Evolutionary conservation across 1,140 invertebrate genomes (phyloP).

Genomic region (Drosophila nikananu): DNA sequence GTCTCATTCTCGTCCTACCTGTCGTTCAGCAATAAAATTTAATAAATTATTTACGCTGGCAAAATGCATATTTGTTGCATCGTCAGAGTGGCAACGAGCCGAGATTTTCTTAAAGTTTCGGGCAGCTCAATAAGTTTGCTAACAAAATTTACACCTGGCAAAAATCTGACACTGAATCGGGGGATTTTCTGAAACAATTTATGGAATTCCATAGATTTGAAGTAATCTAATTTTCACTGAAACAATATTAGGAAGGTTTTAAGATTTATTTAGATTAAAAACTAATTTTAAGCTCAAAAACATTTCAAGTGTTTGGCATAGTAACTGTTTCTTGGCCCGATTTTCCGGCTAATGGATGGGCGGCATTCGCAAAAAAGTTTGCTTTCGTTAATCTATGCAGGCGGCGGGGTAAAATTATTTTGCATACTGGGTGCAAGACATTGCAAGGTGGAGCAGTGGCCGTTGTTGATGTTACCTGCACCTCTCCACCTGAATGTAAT

Average conservation of each 20-base stretch:
- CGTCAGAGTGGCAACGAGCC: neutral
- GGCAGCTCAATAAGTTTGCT: conserved; percentile 26
- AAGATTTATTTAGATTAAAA: neutral
- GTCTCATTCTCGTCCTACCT: conserved; percentile 30
- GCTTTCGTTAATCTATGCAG: conserved; percentile 74
- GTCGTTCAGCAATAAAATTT: conserved; percentile 76
- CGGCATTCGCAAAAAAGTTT: conserved; percentile 49
- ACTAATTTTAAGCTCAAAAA: neutral
- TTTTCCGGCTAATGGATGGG: conserved; percentile 11
- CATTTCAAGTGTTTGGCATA: conserved; percentile 7
- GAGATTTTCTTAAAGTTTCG: conserved; percentile 45
- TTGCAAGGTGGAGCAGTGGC: conserved; percentile 4
- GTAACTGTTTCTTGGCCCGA: conserved; percentile 2
- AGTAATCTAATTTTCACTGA: neutral
- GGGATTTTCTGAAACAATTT: neutral
- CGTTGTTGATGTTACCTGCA: conserved; percentile 19
- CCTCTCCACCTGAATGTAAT: neutral
- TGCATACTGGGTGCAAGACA: conserved; percentile 57
- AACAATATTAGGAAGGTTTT: neutral
- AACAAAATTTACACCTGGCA: neutral
- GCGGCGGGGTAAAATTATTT: conserved; percentile 61
- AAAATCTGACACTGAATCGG: neutral
- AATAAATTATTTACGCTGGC: conserved; percentile 72
- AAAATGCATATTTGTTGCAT: conserved; percentile 70
- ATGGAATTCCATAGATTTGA: neutral